A percentile compares a stretch with the other conserved stretches of the same genome.
phyloP scores from a whole-genome alignment of 2,113 vertebrate genomes.

The Puntigrus tetrazona region DNA sequence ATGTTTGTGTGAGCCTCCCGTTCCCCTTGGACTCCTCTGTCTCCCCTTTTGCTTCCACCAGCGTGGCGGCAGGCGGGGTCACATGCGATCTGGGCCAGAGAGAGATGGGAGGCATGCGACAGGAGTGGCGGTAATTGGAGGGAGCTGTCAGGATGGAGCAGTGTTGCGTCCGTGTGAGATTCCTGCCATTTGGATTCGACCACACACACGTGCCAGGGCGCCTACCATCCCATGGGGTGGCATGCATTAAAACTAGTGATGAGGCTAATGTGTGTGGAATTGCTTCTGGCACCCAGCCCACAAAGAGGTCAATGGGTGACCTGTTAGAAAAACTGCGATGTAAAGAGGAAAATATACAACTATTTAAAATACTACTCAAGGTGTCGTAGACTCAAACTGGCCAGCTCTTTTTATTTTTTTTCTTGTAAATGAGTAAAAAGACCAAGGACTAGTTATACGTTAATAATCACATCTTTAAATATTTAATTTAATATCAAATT shows the following conservation, averaged over 20 bases:
- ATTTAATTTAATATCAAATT: too few species aligned
- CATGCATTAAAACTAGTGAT: constrained; percentile 69
- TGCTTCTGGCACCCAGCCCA: constrained; percentile 59
- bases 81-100: constrained; percentile 65
- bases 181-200: constrained; percentile 58
- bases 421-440: background rate
- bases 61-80: constrained; percentile 65
- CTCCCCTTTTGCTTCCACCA: constrained; percentile 57
- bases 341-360: constrained; percentile 40
- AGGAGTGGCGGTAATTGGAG: constrained; percentile 68
- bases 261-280: constrained; percentile 77
- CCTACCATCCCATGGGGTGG: constrained; percentile 67
- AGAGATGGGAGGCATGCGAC: constrained; percentile 67
- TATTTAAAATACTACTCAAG: background rate
- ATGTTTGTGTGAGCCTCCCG: constrained; percentile 4
- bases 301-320: constrained; percentile 45
- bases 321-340: constrained; percentile 25
- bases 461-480: background rate
- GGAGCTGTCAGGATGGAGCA: constrained; percentile 72
- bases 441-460: background rate
- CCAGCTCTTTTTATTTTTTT: background rate
- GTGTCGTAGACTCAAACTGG: background rate
- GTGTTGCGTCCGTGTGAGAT: constrained; percentile 48
- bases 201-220: constrained; percentile 61
- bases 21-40: background rate